phyloP scores from a whole-genome alignment of 2,113 vertebrate genomes.

The Leptodactylus fuscus region DNA sequence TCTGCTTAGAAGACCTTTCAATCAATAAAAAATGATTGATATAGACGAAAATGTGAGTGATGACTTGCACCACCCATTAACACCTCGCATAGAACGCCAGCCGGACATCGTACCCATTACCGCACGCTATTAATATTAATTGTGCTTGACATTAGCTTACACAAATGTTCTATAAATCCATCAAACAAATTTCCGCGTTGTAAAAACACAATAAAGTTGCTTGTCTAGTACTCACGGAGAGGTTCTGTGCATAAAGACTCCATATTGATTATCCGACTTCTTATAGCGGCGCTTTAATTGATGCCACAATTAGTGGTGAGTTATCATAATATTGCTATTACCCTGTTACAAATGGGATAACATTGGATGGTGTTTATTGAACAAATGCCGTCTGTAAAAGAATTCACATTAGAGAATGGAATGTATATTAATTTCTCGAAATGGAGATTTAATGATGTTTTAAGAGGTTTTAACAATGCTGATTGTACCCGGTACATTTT shows the following conservation, averaged over 20 bases:
- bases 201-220: constrained; percentile 34
- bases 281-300: constrained; percentile 38
- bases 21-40: constrained; percentile 3
- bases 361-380: constrained; percentile 38
- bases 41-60: neutral
- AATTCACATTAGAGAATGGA: constrained; percentile 13
- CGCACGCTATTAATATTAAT: constrained; percentile 6
- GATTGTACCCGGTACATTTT: constrained; percentile 1
- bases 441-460: constrained; percentile 40
- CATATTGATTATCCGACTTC: constrained; percentile 26
- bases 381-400: constrained; percentile 30
- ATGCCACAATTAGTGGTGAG: constrained; percentile 34
- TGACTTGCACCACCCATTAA: neutral
- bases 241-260: neutral
- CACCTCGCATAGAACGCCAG: neutral
- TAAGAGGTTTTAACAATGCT: constrained; percentile 20
- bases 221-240: neutral
- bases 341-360: constrained; percentile 15
- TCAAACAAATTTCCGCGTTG: constrained; percentile 6
- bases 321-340: constrained; percentile 45
- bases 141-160: neutral
- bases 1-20: constrained; percentile 14
- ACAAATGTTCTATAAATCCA: constrained; percentile 36
- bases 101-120: neutral
- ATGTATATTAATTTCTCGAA: constrained; percentile 17